Base-by-base conservation (phyloP, 2,113 vertebrate species). In the Anser brachyrhynchus region DNA sequence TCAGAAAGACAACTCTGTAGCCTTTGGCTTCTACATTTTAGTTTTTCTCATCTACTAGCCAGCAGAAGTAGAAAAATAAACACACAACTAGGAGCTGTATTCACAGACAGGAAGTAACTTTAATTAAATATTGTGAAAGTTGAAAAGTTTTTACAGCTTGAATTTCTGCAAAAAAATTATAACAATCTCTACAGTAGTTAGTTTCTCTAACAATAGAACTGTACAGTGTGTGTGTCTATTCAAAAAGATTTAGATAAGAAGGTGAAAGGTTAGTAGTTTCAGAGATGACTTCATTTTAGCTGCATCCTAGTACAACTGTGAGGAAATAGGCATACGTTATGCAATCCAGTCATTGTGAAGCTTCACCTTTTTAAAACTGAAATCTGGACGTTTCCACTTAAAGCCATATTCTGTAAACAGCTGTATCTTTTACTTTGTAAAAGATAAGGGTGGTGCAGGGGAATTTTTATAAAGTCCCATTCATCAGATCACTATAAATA, bases 81-180 rank as follows among this genome's bases (percentile, higher is more conserved):
- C 73, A 98, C 97, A 87, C 97, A 72, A 97, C 96, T 66, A 97
- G 90, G 95, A 97, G 91, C 97, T 98, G 95, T 96, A 97, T 94
- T 98, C 99, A 99, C 99, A 99, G 99, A 99, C 99, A 99, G 98
- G 99, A 99, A 99, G 98, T 99, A 99, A 99, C 99, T 99, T 99
- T 99, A 99, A 99, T 99, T 99, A 99, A 99, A 99, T 99, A 99
- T 99, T 98, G 99, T 99, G 99, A 99, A 99, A 99, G 98, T 99
- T 98, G 98, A 99, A 99, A 99, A 99, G 98, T 99, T 99, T 98
- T 99, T 99, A 99, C 99, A 99, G 99, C 98, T 99, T 99, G 99
- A 98, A 98, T 98, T 99, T 99, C 98, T 99, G 99, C 98, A 99
- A 99, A 98, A 98, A 99, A 99, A 99, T 99, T 98, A 99, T 99